Evolutionary conservation across 2,113 vertebrate genomes (phyloP), one percentile per base, ranked within the genome.

Genomic region (Cygnus atratus): DNA sequence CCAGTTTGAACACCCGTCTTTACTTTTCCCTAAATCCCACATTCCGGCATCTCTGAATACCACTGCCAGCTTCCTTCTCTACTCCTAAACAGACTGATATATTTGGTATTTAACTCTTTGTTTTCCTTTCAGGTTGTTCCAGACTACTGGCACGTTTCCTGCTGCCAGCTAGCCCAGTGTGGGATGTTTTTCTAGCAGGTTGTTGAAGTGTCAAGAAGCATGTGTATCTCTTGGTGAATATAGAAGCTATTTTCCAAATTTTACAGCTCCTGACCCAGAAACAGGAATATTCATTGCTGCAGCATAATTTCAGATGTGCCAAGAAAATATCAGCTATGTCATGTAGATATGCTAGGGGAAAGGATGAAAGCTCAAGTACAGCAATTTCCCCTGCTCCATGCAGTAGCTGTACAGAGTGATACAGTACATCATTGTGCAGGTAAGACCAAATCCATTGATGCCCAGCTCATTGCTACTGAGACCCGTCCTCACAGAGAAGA

Each of bases 191-290:
- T 91, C 89, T 92, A 92, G 81, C 93, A 89, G 48, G 63, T 52
- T 93, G 84, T 71, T 82, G 79, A 70, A 3, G 21, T 91, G 94
- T 84, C 91, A 96, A 95, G 93, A 92, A 96, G 70, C 91, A 82
- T 92, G 78, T 82, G 81, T 67, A 61, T 92, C 76, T 95, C 84
- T 92, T 83, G 83, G 89, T 82, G 91, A 95, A 57, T 81, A 75
- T 75, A 71, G 77, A 95, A 91, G 33, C 72, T 92, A 73, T 89
- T 95, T 97, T 96, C 84, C 81, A 87, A 87, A 92, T 95, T 93
- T 89, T 93, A 71, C 91, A 95, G 89, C 81, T 93, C 93, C 81
- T 95, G 93, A 96, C 95, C 87, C 81, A 95, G 95, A 96, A 97
- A 92, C 44, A 80, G 86, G 68, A 94, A 93, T 92, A 96, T 90